A percentile compares a stretch with the other conserved stretches of the same genome.
These are phyloP conservation scores for cat (Felis catus) DNA, from an alignment of 2,113 vertebrate genomes.

Conservation along the genomic window F.catus_Fca126_mat1.0 CM031419.1:165215501-165216000, in stretches of 20 bases:
- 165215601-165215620: conserved; percentile 31
- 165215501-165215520: conserved; percentile 48
- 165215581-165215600: conserved; percentile 25
- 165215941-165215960: conserved; percentile 61
- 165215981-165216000: conserved; percentile 80
- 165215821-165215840: background rate
- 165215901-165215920: conserved; percentile 32
- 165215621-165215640: background rate
- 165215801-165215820: conserved; percentile 36
- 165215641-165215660: background rate
- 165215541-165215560: conserved; percentile 30
- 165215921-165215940: conserved; percentile 34
- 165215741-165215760: conserved; percentile 42
- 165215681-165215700: conserved; percentile 30
- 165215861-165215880: background rate
- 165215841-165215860: background rate
- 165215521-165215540: conserved; percentile 54
- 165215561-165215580: background rate
- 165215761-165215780: background rate
- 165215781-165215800: background rate
- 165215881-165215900: conserved; percentile 45
- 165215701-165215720: background rate
- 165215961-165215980: conserved; percentile 70
- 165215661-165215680: conserved; percentile 14
- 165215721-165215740: conserved; percentile 16